A percentile compares a stretch with the other conserved stretches of the same genome.
Evolutionary conservation across 2,113 vertebrate species (phyloP).

Genomic region (Capreolus pygargus): DNA sequence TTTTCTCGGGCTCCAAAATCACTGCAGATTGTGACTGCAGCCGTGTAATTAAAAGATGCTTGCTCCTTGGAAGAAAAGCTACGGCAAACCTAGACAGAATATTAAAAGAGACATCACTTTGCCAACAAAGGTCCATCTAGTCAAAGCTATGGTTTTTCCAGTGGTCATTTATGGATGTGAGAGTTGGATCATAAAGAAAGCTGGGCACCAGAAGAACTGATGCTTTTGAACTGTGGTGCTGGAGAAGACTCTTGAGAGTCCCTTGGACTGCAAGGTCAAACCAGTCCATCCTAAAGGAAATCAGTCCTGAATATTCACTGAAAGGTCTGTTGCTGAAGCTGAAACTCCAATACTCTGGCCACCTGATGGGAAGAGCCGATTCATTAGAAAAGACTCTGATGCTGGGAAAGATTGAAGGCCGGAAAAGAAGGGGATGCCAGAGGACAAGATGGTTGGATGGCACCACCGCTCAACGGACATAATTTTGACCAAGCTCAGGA

Average conservation of each 20-base stretch:
- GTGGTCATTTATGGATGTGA: background rate
- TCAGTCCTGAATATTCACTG: background rate
- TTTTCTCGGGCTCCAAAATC: background rate
- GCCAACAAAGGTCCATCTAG: background rate
- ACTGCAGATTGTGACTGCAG: background rate
- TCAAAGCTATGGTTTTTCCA: background rate
- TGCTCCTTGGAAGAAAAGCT: background rate
- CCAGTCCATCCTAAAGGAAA: background rate
- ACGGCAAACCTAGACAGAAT: background rate
- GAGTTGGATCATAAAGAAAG: background rate
- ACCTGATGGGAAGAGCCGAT: accelerated
- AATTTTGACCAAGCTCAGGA: background rate
- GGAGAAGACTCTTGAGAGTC: background rate
- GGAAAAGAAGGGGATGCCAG: background rate
- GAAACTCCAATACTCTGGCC: background rate
- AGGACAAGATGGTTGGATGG: background rate
- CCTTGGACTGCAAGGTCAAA: background rate
- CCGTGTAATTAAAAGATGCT: background rate
- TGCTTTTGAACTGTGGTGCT: background rate
- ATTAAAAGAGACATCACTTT: background rate
- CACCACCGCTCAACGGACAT: background rate
- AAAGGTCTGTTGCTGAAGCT: background rate
- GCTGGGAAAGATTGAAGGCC: background rate
- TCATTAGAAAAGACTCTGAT: background rate
- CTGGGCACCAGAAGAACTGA: accelerated